Evolutionary conservation across 2,797 vertebrate genomes (phyloP), one percentile per base, ranked within the genome.

Genomic region (Gymnodraco acuticeps): DNA sequence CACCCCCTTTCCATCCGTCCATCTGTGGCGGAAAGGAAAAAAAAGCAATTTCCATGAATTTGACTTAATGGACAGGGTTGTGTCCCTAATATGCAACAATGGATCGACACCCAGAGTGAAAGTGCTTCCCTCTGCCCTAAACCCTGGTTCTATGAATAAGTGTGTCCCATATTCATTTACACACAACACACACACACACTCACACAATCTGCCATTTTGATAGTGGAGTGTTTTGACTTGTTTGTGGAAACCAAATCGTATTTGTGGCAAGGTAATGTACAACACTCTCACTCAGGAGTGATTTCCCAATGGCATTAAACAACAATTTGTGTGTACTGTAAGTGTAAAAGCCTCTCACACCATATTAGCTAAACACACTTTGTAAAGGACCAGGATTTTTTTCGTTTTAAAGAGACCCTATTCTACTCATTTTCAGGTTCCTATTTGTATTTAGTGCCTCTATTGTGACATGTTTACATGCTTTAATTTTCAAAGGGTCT

Each of bases 11-110:
- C 33, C 33, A 9, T 64, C 48, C 19, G 15, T 53, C 53, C 55
- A 59, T 68, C 41, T 52, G 48, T 20, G n/a, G 52, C 56, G n/a
- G 54, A 81, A 62, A 59, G 54, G 3, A 15, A 17, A 76, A 64
- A 78, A 43, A 74, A 81, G 85, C 84, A 80, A 91, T 91, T 87
- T 90, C 83, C 78, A 89, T 83, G 81, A 87, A 90, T 93, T 89
- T 91, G 86, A 90, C 91, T 91, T 93, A 91, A 94, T 93, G 92
- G 91, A 92, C 89, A 68, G 81, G 92, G 91, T 90, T 89, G 86
- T 85, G 87, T 93, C 89, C 88, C 88, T 90, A 90, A 91, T 92
- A 93, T 77, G 73, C 81, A 92, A 85, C 85, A 83, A 84, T 89
- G 82, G 88, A 87, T 90, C 85, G 78, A 87, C 68, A 75, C 45